Evolutionary conservation across 2,888 invertebrate genomes (phyloP), one percentile per base, ranked within the genome.

Genomic region (Luperina nickerlii): DNA sequence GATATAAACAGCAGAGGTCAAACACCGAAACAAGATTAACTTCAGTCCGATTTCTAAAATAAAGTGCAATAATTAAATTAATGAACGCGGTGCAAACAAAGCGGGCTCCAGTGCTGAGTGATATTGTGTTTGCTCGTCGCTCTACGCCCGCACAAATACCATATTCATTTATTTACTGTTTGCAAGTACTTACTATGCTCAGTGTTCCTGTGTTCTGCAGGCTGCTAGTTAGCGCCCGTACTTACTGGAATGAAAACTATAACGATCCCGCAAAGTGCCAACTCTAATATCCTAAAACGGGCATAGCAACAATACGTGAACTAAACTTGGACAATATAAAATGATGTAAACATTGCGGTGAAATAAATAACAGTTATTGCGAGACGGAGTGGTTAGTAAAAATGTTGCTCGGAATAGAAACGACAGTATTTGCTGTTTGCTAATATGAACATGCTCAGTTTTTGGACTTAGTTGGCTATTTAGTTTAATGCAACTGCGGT

Each of bases 231-330:
- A 91, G 88, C 86, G 87, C 81, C 81, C 74, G 85, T 93, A 94
- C 94, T 95, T 94, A 94, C 90, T 90, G 90, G 92, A 94, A 94
- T 95, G 93, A 94, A 94, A 95, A 94, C 93, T 92, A 93, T 94
- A 93, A 93, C 92, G 90, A 90, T 84, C 82, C 90, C 90, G 84
- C 90, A 88, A 89, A 92, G 86, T 87, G 89, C 85, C 87, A 89
- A 87, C 90, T 86, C 90, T 91, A 91, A 92, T 92, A 90, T 89
- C 86, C 88, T 90, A 90, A 90, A 89, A 88, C 81, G 84, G 85
- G 82, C 76, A 72, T 69, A 75, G 72, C 57, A 67, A 77, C 80
- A 78, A 69, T 79, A 89, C 74, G 66, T 70, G 71, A 82, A 82
- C 77, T 78, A 76, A 81, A 88, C 76, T 81, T 82, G 76, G 66